Percentiles rank a stretch among this genome's conserved stretches.
Conservation (phyloP, 2,888 invertebrate genomes). For the Synanthedon tipuliformis region DNA sequence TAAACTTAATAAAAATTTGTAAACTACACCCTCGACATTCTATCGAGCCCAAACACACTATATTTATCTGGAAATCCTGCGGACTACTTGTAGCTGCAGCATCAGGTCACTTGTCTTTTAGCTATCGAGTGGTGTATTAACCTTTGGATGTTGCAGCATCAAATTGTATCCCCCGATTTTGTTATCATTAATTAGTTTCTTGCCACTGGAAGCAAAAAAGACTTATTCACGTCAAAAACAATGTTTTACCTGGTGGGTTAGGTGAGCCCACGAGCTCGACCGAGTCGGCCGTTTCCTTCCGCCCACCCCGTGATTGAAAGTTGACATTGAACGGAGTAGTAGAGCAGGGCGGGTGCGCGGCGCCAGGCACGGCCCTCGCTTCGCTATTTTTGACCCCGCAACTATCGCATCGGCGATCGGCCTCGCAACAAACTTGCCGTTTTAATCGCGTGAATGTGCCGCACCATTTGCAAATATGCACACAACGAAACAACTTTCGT, state of each 20-base stretch:
- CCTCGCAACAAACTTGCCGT: slow-evolving; percentile 56
- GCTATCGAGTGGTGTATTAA: no score
- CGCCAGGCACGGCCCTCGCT: slow-evolving; percentile 63
- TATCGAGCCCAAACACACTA: no score
- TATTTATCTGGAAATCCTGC: no score
- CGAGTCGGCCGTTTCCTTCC: slow-evolving; percentile 45
- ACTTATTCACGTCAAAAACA: neutral
- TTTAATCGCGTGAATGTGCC: slow-evolving; percentile 60
- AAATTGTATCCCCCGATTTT: no score
- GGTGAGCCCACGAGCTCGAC: slow-evolving; percentile 42
- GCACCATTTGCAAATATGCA: slow-evolving; percentile 52
- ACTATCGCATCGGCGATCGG: slow-evolving; percentile 64
- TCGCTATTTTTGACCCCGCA: slow-evolving; percentile 60
- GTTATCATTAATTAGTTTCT: no score
- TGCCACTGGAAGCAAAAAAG: no score
- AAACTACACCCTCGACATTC: no score
- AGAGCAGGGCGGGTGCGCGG: slow-evolving; percentile 43
- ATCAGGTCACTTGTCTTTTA: no score
- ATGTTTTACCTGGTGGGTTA: slow-evolving; percentile 4
- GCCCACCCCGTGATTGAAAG: slow-evolving; percentile 60
- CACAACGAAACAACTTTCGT: slow-evolving; percentile 35
- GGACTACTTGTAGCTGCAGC: no score
- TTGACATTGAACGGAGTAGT: slow-evolving; percentile 52
- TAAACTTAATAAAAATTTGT: no score
- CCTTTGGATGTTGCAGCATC: no score